A percentile compares a stretch with the other conserved stretches of the same genome.
phyloP scores from a whole-genome alignment of 2,888 invertebrate genomes.

The Fragum whitleyi region DNA sequence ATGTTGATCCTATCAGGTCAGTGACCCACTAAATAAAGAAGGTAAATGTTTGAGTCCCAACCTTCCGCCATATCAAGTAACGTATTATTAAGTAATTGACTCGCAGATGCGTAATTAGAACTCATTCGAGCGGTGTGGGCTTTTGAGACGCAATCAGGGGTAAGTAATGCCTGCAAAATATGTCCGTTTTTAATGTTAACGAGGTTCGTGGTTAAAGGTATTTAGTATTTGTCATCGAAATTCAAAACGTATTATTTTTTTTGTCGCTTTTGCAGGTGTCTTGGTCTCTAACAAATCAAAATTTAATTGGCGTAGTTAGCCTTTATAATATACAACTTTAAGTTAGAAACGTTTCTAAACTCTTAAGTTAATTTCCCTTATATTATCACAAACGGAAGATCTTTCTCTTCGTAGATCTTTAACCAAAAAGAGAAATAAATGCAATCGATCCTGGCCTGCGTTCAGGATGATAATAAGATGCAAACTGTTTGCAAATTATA shows the following conservation, averaged over 20 bases:
- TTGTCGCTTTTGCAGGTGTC: not conserved
- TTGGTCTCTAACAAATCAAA: not conserved
- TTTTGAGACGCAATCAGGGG: not conserved
- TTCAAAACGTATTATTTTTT: not conserved
- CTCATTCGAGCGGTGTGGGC: not conserved
- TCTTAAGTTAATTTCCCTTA: no score
- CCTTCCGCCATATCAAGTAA: slow-evolving; percentile 7
- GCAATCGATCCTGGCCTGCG: no score
- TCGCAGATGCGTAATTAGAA: not conserved
- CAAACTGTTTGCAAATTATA: no score
- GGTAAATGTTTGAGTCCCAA: not conserved
- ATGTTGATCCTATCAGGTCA: no score
- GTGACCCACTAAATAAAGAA: no score
- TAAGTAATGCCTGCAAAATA: slow-evolving; percentile 3
- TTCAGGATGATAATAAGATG: no score
- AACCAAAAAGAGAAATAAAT: no score
- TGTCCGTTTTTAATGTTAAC: slow-evolving; percentile 2
- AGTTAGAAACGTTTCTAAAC: no score
- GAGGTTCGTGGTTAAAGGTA: not conserved
- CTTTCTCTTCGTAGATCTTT: no score
- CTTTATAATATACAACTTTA: no score
- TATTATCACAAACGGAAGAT: no score
- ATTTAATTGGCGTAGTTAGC: no score
- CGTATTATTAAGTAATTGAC: slow-evolving; percentile 15
- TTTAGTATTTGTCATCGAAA: not conserved